Conservation (phyloP, 2,888 invertebrate genomes). For the Nebria brevicollis region DNA sequence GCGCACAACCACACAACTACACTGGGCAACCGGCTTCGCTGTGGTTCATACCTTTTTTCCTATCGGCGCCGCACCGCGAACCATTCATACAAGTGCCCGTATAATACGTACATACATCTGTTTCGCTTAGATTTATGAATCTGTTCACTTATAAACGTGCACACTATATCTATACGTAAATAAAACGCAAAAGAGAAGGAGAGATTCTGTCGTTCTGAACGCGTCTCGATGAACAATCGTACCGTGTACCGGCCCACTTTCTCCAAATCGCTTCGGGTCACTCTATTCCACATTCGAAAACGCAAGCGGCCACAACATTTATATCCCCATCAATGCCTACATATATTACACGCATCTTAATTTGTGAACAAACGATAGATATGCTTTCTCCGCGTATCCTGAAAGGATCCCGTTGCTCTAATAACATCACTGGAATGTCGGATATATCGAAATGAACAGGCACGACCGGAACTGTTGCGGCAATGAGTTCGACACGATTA, state of each 20-base stretch:
- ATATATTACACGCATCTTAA: background rate
- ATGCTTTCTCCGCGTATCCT: slow-evolving; percentile 32
- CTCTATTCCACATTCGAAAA: slow-evolving; percentile 42
- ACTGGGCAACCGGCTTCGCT: background rate
- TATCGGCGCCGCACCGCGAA: background rate
- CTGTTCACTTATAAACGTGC: background rate
- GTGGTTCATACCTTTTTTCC: slow-evolving; percentile 11
- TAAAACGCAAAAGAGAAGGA: background rate
- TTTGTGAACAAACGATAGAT: background rate
- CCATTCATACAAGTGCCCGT: background rate
- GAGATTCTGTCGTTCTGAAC: background rate
- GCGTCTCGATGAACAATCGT: slow-evolving; percentile 1
- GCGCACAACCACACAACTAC: background rate
- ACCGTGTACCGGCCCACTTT: slow-evolving; percentile 36
- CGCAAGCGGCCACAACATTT: slow-evolving; percentile 18
- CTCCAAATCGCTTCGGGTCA: slow-evolving; percentile 28
- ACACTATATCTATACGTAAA: background rate
- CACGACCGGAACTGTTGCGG: background rate
- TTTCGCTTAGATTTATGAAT: slow-evolving; percentile 10
- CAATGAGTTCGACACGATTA: background rate
- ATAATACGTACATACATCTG: background rate
- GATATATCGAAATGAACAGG: background rate
- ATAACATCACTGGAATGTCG: slow-evolving; percentile 26
- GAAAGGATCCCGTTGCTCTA: slow-evolving; percentile 17
- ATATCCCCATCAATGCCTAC: background rate